Evolutionary conservation across 1,140 invertebrate genomes (phyloP), one percentile per base, ranked within the genome.

Genomic region (Amyelois transitella): DNA sequence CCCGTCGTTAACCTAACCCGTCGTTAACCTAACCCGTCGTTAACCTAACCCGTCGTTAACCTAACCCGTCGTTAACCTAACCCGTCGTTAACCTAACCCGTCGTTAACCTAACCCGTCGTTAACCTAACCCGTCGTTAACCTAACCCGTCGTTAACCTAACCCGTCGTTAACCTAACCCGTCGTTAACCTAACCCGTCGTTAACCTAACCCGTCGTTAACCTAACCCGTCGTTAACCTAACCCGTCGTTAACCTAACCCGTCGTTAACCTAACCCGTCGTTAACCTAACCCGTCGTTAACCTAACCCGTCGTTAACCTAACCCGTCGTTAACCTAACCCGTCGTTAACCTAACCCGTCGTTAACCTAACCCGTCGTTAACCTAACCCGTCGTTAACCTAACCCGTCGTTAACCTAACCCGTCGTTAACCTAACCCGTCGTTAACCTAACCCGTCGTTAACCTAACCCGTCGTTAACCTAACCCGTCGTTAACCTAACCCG

Each of bases 121-220:
- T 52, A 62, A 62, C 60, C 60, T 52, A 62, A 62, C 60, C 60
- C 48, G 57, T 57, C 60, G n/a, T 54, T 52, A 62, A 62, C 60
- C 60, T 52, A 62, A 62, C 60, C 60, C 45, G 61, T 61, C 58
- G n/a, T 55, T 55, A 66, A 61, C 60, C 60, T 52, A 62, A 62
- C 60, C 55, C 38, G 57, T 57, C 60, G n/a, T 54, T 52, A 62
- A 62, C 60, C 60, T 52, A 62, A 62, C 60, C 60, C 48, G 57
- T 57, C 60, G n/a, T 54, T 52, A 62, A 62, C 60, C 60, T 59
- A 62, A 56, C 55, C 61, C 53, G 57, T 57, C 56, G n/a, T 57
- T 55, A 62, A 57, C 56, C 61, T 53, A 56, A 60, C 55, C 53
- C 51, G 59, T 48, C 55, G n/a, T 52, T 53, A 58, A 51, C 59